These are phyloP conservation scores for Chaenogobius annularis DNA, from an alignment of 2,113 vertebrate genomes.

Conservation along the genomic window DNA sequence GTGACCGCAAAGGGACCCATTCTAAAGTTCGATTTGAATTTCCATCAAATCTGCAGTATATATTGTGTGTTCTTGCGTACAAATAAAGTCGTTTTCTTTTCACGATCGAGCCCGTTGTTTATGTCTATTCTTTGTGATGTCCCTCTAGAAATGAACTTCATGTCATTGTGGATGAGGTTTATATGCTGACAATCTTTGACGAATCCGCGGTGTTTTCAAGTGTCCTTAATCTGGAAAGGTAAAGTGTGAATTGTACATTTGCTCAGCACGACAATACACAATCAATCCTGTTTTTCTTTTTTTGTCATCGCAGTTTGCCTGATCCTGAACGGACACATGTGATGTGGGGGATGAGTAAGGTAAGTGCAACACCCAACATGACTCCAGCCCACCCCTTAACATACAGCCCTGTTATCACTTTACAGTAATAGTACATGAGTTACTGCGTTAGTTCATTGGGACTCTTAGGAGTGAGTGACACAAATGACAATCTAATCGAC, in stretches of 20 bases:
- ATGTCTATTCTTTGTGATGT: slow-evolving; percentile 1
- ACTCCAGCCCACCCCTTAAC: neutral
- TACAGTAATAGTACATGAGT: too few relatives aligned
- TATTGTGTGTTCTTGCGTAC: too few relatives aligned
- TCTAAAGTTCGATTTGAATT: slow-evolving; percentile 26
- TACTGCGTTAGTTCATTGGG: too few relatives aligned
- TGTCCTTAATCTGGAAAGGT: slow-evolving; percentile 89
- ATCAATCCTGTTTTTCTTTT: slow-evolving; percentile 47
- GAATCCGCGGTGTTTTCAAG: slow-evolving; percentile 83
- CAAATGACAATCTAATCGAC: too few relatives aligned
- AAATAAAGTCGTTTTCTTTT: neutral
- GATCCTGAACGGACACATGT: slow-evolving; percentile 95
- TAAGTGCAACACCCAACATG: slow-evolving; percentile 45
- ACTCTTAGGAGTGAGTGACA: too few relatives aligned
- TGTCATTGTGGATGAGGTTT: slow-evolving; percentile 91
- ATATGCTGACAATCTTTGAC: slow-evolving; percentile 95
- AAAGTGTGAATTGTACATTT: slow-evolving; percentile 18
- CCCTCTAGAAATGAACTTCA: slow-evolving; percentile 85
- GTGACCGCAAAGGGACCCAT: neutral
- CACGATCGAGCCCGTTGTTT: neutral
- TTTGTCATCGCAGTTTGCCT: slow-evolving; percentile 83
- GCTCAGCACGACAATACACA: slow-evolving; percentile 17
- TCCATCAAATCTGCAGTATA: slow-evolving; percentile 5
- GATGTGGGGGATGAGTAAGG: slow-evolving; percentile 94
- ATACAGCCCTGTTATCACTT: too few relatives aligned